A percentile compares a stretch with the other conserved stretches of the same genome.
These are phyloP conservation scores for Oryzias sinensis DNA, from an alignment of 2,797 vertebrate species.

Conservation along the genomic window DNA sequence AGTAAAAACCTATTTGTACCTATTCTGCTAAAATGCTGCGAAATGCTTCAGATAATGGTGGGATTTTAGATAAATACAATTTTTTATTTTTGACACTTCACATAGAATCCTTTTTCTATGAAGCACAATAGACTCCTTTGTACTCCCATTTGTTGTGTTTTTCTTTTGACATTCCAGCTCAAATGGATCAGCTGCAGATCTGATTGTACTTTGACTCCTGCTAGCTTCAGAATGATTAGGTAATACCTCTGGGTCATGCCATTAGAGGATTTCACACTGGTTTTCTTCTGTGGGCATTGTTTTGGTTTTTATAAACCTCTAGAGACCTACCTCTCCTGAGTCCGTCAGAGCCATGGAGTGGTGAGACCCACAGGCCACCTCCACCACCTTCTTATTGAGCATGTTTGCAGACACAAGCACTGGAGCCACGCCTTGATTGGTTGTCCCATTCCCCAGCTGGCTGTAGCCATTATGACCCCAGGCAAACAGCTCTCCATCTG, in stretches of 20 bases:
- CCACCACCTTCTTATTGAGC: constrained; percentile 86
- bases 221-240: neutral
- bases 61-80: too few relatives aligned
- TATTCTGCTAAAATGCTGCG: too few relatives aligned
- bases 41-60: too few relatives aligned
- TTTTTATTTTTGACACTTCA: too few relatives aligned
- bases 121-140: constrained; percentile 29
- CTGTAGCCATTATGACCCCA: constrained; percentile 98
- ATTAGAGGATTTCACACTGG: too few relatives aligned
- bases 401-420: constrained; percentile 88
- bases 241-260: constrained; percentile 4
- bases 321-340: constrained; percentile 87
- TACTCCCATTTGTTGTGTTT: neutral
- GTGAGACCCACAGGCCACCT: constrained; percentile 96
- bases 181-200: constrained; percentile 19
- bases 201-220: constrained; percentile 2
- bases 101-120: too few relatives aligned
- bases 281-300: too few relatives aligned
- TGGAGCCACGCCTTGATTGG: constrained; percentile 89
- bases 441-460: constrained; percentile 94
- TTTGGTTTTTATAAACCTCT: neutral
- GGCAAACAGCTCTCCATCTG: constrained; percentile 92
- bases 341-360: constrained; percentile 91
- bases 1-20: too few relatives aligned
- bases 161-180: constrained; percentile 14